Evolutionary conservation across 92 coral and sea anemone genomes (phyloP).

Genomic region (Umimayanthus kanabou): DNA sequence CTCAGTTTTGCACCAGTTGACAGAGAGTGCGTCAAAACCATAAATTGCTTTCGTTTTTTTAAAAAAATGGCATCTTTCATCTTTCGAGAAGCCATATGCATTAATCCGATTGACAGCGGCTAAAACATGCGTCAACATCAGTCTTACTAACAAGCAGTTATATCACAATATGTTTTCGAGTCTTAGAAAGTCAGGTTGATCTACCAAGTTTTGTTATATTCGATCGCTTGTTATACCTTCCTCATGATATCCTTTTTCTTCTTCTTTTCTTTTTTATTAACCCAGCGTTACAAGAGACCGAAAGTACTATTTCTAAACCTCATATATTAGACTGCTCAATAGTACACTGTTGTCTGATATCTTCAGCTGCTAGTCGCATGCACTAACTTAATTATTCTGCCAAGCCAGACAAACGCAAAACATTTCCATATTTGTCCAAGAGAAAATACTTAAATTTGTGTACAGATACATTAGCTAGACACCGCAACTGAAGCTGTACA

Average conservation of each 20-base stretch:
- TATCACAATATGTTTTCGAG: not conserved
- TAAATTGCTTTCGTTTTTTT: not conserved
- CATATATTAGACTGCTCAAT: not conserved
- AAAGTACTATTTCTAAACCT: not conserved
- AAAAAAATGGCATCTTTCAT: not conserved
- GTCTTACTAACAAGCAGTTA: not conserved
- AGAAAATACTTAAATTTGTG: slow-evolving; percentile 7
- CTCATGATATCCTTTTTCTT: not conserved
- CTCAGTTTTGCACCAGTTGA: not conserved
- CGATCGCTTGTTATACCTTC: too few relatives aligned
- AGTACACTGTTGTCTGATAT: not conserved
- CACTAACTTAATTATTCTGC: not conserved
- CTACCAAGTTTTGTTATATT: not conserved
- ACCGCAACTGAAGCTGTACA: slow-evolving; percentile 8
- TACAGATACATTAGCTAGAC: not conserved
- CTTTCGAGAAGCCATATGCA: too few relatives aligned
- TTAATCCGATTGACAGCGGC: not conserved
- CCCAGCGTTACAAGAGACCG: not conserved
- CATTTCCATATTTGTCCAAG: slow-evolving; percentile 22
- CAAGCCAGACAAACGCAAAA: not conserved
- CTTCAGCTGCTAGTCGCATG: not conserved
- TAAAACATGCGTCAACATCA: not conserved
- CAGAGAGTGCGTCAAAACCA: not conserved
- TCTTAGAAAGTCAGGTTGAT: not conserved
- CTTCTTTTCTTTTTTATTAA: not conserved